Evolutionary conservation across 2,888 invertebrate species (phyloP).

Genomic region (Leptopterna dolabrata): DNA sequence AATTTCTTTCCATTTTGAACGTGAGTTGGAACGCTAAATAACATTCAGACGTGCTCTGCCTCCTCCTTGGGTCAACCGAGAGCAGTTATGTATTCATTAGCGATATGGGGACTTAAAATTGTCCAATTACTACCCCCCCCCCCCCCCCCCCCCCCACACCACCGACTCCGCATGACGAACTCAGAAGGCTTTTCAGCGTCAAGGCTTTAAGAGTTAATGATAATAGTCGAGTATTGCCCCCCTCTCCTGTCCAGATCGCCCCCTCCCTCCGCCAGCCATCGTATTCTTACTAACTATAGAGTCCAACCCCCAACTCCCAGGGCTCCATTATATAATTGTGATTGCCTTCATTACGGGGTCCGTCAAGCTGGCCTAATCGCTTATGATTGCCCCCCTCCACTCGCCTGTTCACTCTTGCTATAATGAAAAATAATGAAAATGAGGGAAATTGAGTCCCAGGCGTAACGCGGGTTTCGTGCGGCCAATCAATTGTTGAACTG

Average conservation of each 20-base stretch:
- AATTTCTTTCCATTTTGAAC: too few species aligned
- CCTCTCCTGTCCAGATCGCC: background rate
- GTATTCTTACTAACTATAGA: background rate
- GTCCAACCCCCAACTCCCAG: background rate
- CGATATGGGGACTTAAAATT: too few species aligned
- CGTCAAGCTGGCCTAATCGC: background rate
- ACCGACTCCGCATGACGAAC: too few species aligned
- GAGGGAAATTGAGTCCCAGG: constrained; percentile 6
- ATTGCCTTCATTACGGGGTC: background rate
- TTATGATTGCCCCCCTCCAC: background rate
- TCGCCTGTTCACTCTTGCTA: background rate
- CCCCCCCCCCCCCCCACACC: too few species aligned
- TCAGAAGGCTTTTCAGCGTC: too few species aligned
- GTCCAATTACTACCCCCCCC: too few species aligned
- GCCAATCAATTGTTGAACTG: background rate
- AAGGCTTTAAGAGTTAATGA: too few species aligned
- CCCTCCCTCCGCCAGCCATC: background rate
- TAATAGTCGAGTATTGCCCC: background rate
- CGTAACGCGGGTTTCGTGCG: background rate
- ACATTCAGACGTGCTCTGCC: too few species aligned
- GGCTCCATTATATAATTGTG: constrained; percentile 11
- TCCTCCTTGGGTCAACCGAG: too few species aligned
- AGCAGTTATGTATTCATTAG: too few species aligned
- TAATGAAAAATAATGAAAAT: constrained; percentile 7
- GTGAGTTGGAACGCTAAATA: too few species aligned